Evolutionary conservation across 2,113 vertebrate genomes (phyloP).

Genomic region (Megaceryle maxima): DNA sequence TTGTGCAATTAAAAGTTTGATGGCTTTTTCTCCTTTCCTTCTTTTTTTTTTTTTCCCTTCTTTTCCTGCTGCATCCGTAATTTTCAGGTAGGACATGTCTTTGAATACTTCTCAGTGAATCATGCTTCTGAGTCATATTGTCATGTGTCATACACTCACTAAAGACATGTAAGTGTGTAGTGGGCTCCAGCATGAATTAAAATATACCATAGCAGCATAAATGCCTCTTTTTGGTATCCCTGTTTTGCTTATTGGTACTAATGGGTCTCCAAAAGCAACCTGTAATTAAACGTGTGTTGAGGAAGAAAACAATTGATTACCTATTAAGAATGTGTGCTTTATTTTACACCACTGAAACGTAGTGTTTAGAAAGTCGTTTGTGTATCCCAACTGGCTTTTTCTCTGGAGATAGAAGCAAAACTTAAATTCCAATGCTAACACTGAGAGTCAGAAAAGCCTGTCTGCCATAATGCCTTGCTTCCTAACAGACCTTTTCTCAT

Average conservation of each 20-base stretch:
- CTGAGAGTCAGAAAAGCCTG: not conserved
- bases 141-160: not conserved
- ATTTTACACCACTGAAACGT: not conserved
- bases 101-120: slow-evolving; percentile 17
- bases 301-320: not conserved
- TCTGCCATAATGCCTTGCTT: slow-evolving; percentile 39
- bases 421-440: not conserved
- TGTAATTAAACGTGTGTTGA: not conserved
- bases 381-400: slow-evolving; percentile 38
- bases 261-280: not conserved
- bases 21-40: not conserved
- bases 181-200: not conserved
- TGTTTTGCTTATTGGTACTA: not conserved
- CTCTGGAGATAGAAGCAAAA: slow-evolving; percentile 2
- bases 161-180: not conserved
- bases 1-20: not conserved
- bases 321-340: not conserved
- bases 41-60: not conserved
- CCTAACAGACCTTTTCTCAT: slow-evolving; percentile 47
- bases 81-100: slow-evolving; percentile 33
- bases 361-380: not conserved
- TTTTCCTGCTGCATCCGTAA: slow-evolving; percentile 10
- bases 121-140: not conserved
- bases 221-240: not conserved
- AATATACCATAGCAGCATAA: not conserved